These are phyloP conservation scores for Orchesellides sinensis DNA, from an alignment of 2,888 invertebrate genomes.

Conservation along the genomic window DNA sequence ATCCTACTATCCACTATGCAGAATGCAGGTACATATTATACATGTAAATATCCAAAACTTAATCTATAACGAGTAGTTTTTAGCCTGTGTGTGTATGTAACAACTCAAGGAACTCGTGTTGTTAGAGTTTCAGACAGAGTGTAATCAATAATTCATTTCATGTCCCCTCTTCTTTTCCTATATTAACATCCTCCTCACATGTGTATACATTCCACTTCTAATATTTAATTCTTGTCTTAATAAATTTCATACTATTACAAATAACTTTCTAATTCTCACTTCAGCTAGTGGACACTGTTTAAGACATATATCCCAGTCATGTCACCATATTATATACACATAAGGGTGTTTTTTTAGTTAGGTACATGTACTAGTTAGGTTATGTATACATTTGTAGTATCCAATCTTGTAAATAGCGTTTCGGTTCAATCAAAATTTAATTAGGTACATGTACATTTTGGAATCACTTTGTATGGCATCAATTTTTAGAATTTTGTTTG, in stretches of 20 bases:
- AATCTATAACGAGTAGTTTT: not conserved
- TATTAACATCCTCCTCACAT: not conserved
- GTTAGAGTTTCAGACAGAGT: slow-evolving; percentile 38
- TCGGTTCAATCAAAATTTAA: too few species aligned
- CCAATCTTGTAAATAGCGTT: too few species aligned
- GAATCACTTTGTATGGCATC: too few species aligned
- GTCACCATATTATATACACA: not conserved
- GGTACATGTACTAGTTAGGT: too few species aligned
- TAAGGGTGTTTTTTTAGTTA: not conserved
- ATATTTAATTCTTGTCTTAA: slow-evolving; percentile 47
- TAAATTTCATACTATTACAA: slow-evolving; percentile 42
- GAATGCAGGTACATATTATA: not conserved
- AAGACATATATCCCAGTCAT: not conserved
- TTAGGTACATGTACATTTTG: too few species aligned
- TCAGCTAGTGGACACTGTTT: not conserved
- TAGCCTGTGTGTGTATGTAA: slow-evolving; percentile 1
- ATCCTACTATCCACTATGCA: not conserved
- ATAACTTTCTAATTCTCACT: slow-evolving; percentile 12
- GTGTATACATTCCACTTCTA: not conserved
- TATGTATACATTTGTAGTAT: too few species aligned
- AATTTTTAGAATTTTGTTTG: too few species aligned
- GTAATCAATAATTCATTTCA: slow-evolving; percentile 54
- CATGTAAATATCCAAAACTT: not conserved
- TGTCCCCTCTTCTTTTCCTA: slow-evolving; percentile 7
- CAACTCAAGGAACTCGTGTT: slow-evolving; percentile 40